Evolutionary conservation across 2,113 vertebrate genomes (phyloP).

Genomic region (Ciconia maguari): DNA sequence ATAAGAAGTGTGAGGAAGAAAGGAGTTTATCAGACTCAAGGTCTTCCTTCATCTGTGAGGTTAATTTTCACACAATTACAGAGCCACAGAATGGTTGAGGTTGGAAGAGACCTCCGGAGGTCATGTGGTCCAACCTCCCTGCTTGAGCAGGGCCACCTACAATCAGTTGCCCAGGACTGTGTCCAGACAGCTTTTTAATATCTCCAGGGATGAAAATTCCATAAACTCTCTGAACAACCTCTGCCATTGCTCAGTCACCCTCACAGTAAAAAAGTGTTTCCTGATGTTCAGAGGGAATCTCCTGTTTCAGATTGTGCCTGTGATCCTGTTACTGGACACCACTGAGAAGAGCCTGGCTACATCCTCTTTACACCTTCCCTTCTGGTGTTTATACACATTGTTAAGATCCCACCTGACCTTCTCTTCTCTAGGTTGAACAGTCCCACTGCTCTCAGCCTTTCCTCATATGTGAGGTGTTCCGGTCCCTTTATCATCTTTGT

Average conservation of each 20-base stretch:
- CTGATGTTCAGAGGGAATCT: not conserved
- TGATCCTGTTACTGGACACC: not conserved
- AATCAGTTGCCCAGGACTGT: not conserved
- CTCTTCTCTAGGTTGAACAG: not conserved
- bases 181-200: not conserved
- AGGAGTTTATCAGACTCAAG: not conserved
- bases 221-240: not conserved
- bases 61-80: not conserved
- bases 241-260: not conserved
- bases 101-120: not conserved
- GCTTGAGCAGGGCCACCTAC: not conserved
- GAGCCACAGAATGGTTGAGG: not conserved
- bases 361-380: not conserved
- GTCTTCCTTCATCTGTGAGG: not conserved
- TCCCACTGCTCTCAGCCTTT: not conserved
- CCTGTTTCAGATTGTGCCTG: not conserved
- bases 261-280: not conserved
- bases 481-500: not conserved
- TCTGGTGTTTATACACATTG: not conserved
- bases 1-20: not conserved
- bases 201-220: not conserved
- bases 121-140: not conserved
- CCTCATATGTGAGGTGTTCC: not conserved
- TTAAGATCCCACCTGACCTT: not conserved
- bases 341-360: not conserved